Evolutionary conservation across 2,113 vertebrate genomes (phyloP), one percentile per base, ranked within the genome.

Genomic region (Sinocyclocheilus maitianheensis): DNA sequence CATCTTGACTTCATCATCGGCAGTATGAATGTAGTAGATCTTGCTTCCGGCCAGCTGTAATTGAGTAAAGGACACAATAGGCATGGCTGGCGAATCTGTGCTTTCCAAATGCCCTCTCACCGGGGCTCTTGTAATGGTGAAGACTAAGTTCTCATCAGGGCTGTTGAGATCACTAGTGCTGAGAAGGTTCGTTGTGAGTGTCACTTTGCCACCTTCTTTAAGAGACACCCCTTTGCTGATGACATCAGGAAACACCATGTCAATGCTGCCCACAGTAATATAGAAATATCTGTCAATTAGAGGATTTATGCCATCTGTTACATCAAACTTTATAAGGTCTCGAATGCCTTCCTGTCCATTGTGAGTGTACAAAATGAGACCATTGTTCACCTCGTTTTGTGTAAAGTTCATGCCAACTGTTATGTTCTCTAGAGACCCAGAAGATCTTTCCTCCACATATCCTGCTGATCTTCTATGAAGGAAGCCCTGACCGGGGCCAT

Each of bases 231-330:
- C 97, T 93, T 97, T 99, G 91, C 96, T 99, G 89, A 99, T 89
- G 13, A 99, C 97, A 76, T 98, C 95, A 26, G 97, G 98, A 90
- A 97, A 99, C 63, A 99, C 96, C 87, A 95, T 93, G 88, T 99
- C 97, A 46, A 97, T 94, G 65, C 94, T 95, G 62, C 95, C 95
- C 37, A 98, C 80, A 0, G 96, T 97, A 77, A 99, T 95, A 87
- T 98, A 98, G 91, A 99, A 98, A 89, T 98, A 98, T 24, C 97
- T 95, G 87, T 98, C 98, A 63, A 99, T 98, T 2, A 99, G 95
- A 20, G 96, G 93, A 88, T 99, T 99, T 69, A 94, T 94, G 16
- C 97, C 97, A 85, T 99, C 98, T 0, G 97, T 99, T 55, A 99
- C 95, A 65, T 99, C 98, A 88, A 99, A 99, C 89, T 98, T 99